Evolutionary conservation across 2,113 vertebrate genomes (phyloP).

Genomic region (Chaetorhynchus papuensis): DNA sequence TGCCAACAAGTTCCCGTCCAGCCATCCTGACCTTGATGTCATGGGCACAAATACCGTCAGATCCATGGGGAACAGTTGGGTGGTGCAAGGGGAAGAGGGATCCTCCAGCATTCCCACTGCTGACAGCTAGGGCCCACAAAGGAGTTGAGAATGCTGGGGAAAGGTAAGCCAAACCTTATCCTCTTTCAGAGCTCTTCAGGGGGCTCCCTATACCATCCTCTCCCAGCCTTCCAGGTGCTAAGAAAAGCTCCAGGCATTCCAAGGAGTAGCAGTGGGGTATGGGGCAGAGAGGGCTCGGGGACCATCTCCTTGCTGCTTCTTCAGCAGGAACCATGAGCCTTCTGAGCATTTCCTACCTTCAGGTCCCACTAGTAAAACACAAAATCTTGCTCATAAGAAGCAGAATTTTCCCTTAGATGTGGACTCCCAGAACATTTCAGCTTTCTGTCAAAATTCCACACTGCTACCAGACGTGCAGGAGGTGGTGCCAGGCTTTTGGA

Average conservation of each 20-base stretch:
- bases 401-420: not conserved
- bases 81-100: not conserved
- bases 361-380: not conserved
- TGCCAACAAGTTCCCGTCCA: not conserved
- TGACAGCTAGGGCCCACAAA: not conserved
- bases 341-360: not conserved
- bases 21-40: not conserved
- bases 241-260: not conserved
- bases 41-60: not conserved
- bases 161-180: not conserved
- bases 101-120: not conserved
- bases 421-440: not conserved
- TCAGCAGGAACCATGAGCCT: not conserved
- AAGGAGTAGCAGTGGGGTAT: not conserved
- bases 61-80: not conserved
- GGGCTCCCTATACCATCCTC: not conserved
- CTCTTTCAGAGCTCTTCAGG: not conserved
- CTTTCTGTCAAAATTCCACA: not conserved
- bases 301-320: not conserved
- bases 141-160: not conserved
- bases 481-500: not conserved
- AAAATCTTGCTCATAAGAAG: not conserved
- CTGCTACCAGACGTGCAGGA: not conserved
- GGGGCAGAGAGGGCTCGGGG: not conserved
- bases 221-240: accelerated